Conservation (phyloP, 2,113 vertebrate species). For the Lota lota region DNA sequence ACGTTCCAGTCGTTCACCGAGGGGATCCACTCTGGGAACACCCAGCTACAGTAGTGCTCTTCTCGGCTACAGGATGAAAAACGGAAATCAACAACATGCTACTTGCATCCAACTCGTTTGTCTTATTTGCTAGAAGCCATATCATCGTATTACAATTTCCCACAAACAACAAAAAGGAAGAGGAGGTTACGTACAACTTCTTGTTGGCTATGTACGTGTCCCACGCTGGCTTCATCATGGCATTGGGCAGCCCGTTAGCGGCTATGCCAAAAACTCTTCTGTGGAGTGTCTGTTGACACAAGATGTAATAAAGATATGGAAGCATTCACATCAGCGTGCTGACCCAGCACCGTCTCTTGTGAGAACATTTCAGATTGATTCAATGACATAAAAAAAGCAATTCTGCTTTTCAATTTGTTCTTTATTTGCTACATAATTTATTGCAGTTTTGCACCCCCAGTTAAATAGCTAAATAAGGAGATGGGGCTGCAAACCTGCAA, state of each 20-base stretch:
- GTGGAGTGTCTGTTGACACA: too few relatives aligned
- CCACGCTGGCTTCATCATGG: conserved; percentile 76
- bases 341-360: too few relatives aligned
- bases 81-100: background rate
- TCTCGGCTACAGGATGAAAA: conserved; percentile 72
- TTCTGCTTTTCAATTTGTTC: too few relatives aligned
- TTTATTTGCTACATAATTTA: too few relatives aligned
- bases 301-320: too few relatives aligned
- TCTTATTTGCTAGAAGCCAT: background rate
- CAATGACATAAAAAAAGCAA: too few relatives aligned
- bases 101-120: background rate
- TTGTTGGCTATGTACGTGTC: conserved; percentile 71
- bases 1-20: conserved; percentile 74
- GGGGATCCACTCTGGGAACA: conserved; percentile 88
- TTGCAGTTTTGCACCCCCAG: too few relatives aligned
- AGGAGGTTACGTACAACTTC: conserved; percentile 76
- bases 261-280: conserved; percentile 16
- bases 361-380: too few relatives aligned
- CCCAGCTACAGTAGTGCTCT: conserved; percentile 79
- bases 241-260: conserved; percentile 75
- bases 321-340: too few relatives aligned
- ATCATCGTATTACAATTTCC: background rate
- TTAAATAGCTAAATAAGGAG: too few relatives aligned
- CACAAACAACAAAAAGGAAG: background rate
- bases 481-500: too few relatives aligned